These are phyloP conservation scores for Opisthocomus hoazin DNA, from an alignment of 2,113 vertebrate species.

Conservation along the genomic window DNA sequence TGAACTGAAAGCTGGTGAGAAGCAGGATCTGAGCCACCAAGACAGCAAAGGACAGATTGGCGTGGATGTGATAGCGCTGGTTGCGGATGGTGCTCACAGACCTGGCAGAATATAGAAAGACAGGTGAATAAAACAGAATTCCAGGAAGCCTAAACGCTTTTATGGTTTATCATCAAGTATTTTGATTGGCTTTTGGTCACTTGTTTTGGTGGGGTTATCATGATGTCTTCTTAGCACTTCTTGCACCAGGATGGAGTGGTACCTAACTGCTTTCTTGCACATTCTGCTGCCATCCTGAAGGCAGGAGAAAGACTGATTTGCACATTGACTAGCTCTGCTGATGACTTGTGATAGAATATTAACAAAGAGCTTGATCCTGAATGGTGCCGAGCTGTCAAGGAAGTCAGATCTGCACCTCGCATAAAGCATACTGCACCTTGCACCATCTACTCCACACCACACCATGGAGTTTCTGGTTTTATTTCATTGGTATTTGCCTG, in stretches of 20 bases:
- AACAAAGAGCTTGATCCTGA: neutral
- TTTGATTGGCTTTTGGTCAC: neutral
- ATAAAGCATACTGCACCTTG: neutral
- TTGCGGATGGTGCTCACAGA: constrained; percentile 92
- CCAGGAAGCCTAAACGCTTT: accelerated
- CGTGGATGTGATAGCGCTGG: constrained; percentile 96
- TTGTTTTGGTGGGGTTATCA: accelerated
- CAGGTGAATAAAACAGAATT: neutral
- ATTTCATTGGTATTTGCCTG: neutral
- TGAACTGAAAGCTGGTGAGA: constrained; percentile 86
- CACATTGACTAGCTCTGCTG: neutral
- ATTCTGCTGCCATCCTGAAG: neutral
- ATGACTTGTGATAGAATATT: neutral
- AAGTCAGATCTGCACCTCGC: neutral
- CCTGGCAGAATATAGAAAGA: constrained; percentile 49
- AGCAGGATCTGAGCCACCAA: constrained; percentile 91
- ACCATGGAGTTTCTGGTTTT: neutral
- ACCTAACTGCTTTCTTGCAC: neutral
- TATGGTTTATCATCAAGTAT: neutral
- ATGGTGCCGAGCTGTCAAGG: neutral
- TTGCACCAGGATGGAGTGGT: neutral
- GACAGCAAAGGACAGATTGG: constrained; percentile 90
- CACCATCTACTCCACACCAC: neutral
- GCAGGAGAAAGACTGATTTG: neutral
- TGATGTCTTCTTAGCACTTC: too few relatives aligned